Percentiles rank a stretch among this genome's conserved stretches.
Conservation (phyloP, 2,797 vertebrate genomes). For the Anguilla anguilla region DNA sequence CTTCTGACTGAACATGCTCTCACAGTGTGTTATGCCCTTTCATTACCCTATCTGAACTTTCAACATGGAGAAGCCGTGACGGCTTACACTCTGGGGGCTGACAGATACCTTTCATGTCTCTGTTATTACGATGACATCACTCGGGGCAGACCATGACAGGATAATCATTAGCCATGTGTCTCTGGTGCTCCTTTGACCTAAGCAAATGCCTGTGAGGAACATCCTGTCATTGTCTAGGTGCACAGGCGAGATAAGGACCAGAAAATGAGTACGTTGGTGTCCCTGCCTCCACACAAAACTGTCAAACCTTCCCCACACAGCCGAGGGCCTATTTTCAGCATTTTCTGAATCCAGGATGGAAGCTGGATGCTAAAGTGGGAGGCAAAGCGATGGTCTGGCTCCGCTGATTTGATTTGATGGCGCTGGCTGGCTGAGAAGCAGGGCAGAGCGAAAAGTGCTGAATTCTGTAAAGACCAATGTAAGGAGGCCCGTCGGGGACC, state of each 20-base stretch:
- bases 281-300: background rate
- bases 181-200: constrained; percentile 8
- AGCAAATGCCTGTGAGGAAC: background rate
- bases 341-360: background rate
- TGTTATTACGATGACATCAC: constrained; percentile 5
- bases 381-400: background rate
- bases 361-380: background rate
- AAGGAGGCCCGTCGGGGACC: constrained; percentile 34
- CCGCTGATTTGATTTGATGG: constrained; percentile 7
- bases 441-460: constrained; percentile 32
- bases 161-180: constrained; percentile 14
- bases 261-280: background rate
- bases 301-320: background rate
- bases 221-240: background rate
- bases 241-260: background rate
- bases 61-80: background rate
- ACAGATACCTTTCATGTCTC: background rate
- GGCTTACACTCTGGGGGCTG: background rate
- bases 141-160: constrained; percentile 3
- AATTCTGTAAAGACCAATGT: constrained; percentile 26
- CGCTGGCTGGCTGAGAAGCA: background rate
- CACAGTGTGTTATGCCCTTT: constrained; percentile 5
- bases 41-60: background rate
- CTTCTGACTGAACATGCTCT: background rate
- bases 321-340: constrained; percentile 4